A percentile compares a stretch with the other conserved stretches of the same genome.
phyloP scores from a whole-genome alignment of 2,797 vertebrate species.

The Smutsia gigantea region DNA sequence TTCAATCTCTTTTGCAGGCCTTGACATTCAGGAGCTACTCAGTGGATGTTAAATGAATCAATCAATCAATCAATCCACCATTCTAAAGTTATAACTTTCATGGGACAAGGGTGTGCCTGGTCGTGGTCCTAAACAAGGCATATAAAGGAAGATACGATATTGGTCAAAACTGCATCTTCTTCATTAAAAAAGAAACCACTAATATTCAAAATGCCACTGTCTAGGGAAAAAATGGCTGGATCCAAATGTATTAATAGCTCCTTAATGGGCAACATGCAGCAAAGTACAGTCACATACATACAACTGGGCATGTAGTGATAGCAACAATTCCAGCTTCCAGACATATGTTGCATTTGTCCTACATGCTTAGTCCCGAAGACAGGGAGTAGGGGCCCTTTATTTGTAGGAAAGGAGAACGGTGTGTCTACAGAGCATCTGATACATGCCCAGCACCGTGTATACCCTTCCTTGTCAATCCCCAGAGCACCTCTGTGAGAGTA shows the following conservation, averaged over 20 bases:
- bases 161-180: background rate
- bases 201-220: background rate
- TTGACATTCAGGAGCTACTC: background rate
- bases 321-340: background rate
- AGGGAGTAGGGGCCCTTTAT: background rate
- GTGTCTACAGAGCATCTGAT: fast-evolving
- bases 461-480: background rate
- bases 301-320: no score
- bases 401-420: background rate
- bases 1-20: background rate
- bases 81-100: background rate
- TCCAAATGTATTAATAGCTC: background rate
- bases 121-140: no score
- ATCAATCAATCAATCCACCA: background rate
- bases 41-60: background rate
- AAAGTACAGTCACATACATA: no score
- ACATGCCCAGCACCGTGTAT: fast-evolving
- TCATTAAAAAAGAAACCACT: background rate
- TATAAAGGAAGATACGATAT: fast-evolving
- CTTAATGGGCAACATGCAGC: background rate
- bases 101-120: background rate
- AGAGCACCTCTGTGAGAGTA: background rate
- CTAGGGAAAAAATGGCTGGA: background rate
- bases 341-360: background rate
- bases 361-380: fast-evolving